Conservation (phyloP, 2,888 invertebrate genomes). For the Eupsilia transversa region DNA sequence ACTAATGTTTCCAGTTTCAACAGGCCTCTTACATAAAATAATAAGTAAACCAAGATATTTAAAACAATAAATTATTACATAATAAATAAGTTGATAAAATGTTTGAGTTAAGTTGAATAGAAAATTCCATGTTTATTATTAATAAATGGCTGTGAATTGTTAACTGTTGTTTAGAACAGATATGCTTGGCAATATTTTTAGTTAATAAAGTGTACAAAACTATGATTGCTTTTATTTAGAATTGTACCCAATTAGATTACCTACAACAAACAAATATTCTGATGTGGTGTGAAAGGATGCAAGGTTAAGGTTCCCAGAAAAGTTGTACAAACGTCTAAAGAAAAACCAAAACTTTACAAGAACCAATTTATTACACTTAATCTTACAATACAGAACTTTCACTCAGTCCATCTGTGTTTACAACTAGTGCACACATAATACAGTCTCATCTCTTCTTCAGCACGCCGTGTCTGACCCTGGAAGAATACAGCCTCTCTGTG, state of each 20-base stretch:
- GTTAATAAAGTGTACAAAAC: constrained; percentile 80
- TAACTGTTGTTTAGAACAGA: constrained; percentile 85
- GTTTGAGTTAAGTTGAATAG: constrained; percentile 61
- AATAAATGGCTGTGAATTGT: constrained; percentile 89
- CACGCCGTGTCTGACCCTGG: constrained; percentile 97
- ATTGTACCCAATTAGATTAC: neutral
- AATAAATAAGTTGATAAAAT: constrained; percentile 10
- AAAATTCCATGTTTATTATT: constrained; percentile 72
- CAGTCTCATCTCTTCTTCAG: constrained; percentile 99
- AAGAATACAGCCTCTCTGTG: constrained; percentile 99
- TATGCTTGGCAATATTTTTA: constrained; percentile 87
- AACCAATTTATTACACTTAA: constrained; percentile 67
- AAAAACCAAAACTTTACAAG: constrained; percentile 24
- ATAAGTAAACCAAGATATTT: neutral
- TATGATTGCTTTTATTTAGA: constrained; percentile 52
- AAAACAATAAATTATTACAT: too few species aligned
- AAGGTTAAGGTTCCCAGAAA: neutral
- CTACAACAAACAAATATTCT: neutral
- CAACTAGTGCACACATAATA: constrained; percentile 99
- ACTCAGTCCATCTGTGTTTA: constrained; percentile 99
- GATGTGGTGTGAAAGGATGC: neutral
- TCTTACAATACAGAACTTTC: constrained; percentile 68
- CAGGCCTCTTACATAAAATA: constrained; percentile 17
- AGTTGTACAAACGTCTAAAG: neutral
- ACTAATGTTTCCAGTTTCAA: constrained; percentile 28